phyloP scores from a whole-genome alignment of 2,888 invertebrate genomes.

The Tanaodytes sp. region DNA sequence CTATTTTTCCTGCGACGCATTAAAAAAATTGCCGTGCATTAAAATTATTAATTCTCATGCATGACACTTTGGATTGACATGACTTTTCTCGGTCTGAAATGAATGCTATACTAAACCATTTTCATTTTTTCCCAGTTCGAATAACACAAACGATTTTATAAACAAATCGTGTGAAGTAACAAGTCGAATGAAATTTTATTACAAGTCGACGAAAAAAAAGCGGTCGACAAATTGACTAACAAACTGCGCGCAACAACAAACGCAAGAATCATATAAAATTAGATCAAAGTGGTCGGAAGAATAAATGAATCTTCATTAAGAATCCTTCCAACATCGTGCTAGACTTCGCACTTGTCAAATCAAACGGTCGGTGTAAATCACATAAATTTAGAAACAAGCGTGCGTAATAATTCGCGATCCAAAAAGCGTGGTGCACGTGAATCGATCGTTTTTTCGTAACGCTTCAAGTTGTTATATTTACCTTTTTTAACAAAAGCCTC shows the following conservation, averaged over 20 bases:
- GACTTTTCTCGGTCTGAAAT: constrained; percentile 5
- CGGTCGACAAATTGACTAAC: too few species aligned
- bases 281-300: not conserved
- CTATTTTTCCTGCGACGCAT: not conserved
- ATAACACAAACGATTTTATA: too few species aligned
- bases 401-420: constrained; percentile 17
- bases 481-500: constrained; percentile 77
- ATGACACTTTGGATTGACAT: not conserved
- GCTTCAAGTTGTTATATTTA: constrained; percentile 58
- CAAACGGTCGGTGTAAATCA: constrained; percentile 15
- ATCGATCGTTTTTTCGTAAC: too few species aligned
- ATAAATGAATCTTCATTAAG: constrained; percentile 7
- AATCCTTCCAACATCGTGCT: not conserved
- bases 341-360: constrained; percentile 22
- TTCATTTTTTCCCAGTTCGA: too few species aligned
- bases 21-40: constrained; percentile 24
- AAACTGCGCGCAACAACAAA: too few species aligned
- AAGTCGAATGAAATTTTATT: too few species aligned
- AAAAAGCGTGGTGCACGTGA: too few species aligned
- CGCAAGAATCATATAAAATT: constrained; percentile 2
- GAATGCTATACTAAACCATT: too few species aligned
- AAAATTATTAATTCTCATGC: constrained; percentile 2
- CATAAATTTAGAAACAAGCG: constrained; percentile 24
- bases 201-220: too few species aligned
- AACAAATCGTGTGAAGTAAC: too few species aligned